Conservation (phyloP, 35 echinoderm and acorn worm genomes). For the Lytechinus pictus region DNA sequence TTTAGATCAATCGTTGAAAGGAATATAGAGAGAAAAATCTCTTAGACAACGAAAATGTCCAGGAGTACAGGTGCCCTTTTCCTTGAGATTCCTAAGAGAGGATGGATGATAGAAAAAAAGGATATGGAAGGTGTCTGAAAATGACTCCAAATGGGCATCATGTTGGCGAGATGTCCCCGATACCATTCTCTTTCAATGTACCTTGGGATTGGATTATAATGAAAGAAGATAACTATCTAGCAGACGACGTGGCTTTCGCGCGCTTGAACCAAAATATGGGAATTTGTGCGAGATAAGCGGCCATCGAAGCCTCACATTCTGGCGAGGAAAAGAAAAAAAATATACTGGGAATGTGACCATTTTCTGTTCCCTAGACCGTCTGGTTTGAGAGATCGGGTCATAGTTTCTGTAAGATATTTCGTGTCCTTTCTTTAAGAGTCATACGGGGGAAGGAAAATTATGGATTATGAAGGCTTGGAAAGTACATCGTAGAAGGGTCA, state of each 20-base stretch:
- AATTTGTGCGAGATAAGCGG: conserved; percentile 34
- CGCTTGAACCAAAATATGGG: not conserved
- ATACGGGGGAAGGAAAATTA: conserved; percentile 25
- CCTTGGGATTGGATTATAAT: conserved; percentile 28
- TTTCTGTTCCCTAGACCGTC: conserved; percentile 17
- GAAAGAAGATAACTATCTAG: conserved; percentile 19
- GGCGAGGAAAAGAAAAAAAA: conserved; percentile 4
- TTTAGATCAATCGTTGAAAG: not conserved
- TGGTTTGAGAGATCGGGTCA: not conserved
- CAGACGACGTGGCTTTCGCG: conserved; percentile 18
- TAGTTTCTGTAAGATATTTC: not conserved
- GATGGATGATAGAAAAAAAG: not conserved
- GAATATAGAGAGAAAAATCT: not conserved
- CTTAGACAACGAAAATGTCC: not conserved
- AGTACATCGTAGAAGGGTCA: conserved; percentile 17
- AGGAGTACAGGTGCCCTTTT: conserved; percentile 33
- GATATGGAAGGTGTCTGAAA: conserved; percentile 16
- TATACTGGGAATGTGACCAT: not conserved
- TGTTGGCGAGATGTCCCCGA: conserved; percentile 25
- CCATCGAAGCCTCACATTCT: conserved; percentile 6
- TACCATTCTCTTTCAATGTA: not conserved
- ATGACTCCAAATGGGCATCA: conserved; percentile 44
- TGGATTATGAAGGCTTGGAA: conserved; percentile 36
- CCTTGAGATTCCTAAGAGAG: not conserved
- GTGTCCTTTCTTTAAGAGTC: not conserved